Evolutionary conservation across 2,888 invertebrate species (phyloP), one percentile per base, ranked within the genome.

Genomic region (Halictus quadricinctus): DNA sequence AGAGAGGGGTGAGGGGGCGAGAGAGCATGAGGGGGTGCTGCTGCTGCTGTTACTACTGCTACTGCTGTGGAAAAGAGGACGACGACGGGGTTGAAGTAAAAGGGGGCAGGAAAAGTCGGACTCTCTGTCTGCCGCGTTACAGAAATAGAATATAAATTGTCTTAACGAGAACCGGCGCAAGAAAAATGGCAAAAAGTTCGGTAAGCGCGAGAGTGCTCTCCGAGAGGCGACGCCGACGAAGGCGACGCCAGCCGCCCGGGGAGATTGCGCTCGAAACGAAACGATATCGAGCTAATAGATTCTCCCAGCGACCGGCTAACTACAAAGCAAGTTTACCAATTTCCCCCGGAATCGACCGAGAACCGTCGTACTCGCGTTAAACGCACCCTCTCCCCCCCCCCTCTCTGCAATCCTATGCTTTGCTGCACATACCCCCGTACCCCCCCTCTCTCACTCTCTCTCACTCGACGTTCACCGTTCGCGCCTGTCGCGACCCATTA

Each of bases 101-200:
- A 64, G 66, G 79, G 72, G 72, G 21, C 70, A 66, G 15, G 70
- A 66, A 60, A 72, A 80, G 76, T 79, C 64, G 81, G 50, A 73
- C 72, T 50, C 72, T 73, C 36, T 50, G 72, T 73, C 50, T 50
- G 72, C 50, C n/a, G 81, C 70, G 81, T 89, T 89, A 91, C 91
- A 87, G 90, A 91, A 66, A 90, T 91, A 89, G 92, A 93, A 93
- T 92, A 92, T 91, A 92, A 93, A 92, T 93, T 92, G 90, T 89
- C 90, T 89, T 90, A 88, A 87, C 90, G 90, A 85, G 88, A 84
- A 86, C 80, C 89, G 84, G 78, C 54, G 88, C 88, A 87, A 90
- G 89, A 91, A 88, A 90, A 90, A 89, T 88, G 91, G 87, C 88
- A 87, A 88, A 90, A 91, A 93, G 85, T 92, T 93, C 90, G 88